Conservation (phyloP, 2,888 invertebrate genomes). For the Synanthedon andrenaeformis region DNA sequence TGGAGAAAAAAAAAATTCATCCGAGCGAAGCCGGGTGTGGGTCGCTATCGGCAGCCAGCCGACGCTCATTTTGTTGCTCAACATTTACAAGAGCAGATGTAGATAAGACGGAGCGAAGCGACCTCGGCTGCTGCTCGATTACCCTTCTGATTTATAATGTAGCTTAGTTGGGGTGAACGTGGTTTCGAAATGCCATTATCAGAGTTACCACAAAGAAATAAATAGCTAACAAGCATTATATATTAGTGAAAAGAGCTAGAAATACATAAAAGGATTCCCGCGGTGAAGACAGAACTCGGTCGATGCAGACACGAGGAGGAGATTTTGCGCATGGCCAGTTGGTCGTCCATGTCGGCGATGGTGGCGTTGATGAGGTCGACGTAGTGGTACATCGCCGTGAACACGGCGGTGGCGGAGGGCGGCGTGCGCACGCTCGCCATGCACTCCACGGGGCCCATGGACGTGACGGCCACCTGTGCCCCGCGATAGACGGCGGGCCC, state of each 20-base stretch:
- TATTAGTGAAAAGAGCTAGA: too few relatives aligned
- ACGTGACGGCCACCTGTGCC: slow-evolving; percentile 38
- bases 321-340: slow-evolving; percentile 21
- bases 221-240: too few relatives aligned
- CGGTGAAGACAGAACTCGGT: too few relatives aligned
- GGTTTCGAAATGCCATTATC: background rate
- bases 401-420: slow-evolving; percentile 37
- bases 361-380: slow-evolving; percentile 38
- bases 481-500: slow-evolving; percentile 40
- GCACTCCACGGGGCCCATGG: slow-evolving; percentile 45
- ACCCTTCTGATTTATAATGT: background rate
- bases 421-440: slow-evolving; percentile 6
- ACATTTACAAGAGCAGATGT: background rate
- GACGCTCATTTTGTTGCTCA: too few relatives aligned
- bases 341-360: slow-evolving; percentile 26
- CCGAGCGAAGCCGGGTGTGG: too few relatives aligned
- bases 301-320: background rate
- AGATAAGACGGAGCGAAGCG: background rate
- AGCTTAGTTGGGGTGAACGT: background rate
- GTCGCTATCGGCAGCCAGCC: too few relatives aligned
- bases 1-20: too few relatives aligned
- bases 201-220: too few relatives aligned
- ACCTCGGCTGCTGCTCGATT: background rate
- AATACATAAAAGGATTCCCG: too few relatives aligned
- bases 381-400: slow-evolving; percentile 42